Evolutionary conservation across 1,140 invertebrate genomes (phyloP), one percentile per base, ranked within the genome.

Genomic region (Drosophila albomicans): DNA sequence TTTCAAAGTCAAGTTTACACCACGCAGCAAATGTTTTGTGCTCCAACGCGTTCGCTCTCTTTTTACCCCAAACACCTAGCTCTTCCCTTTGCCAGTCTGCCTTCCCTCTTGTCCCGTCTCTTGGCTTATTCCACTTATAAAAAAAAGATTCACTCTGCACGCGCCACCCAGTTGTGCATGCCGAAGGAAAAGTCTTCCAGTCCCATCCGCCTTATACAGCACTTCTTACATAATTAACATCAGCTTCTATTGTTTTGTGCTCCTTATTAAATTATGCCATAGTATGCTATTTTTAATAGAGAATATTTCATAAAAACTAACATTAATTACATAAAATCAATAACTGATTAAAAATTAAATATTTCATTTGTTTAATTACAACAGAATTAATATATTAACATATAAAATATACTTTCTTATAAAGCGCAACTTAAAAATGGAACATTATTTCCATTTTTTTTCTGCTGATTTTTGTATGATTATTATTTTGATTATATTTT

Each of bases 1-100:
- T 87, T 87, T 87, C 84, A 87, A 87, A 87, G 84, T 87, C 84
- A 87, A 87, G 84, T 87, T 87, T 87, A 87, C 84, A 87, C 82
- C 82, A 88, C 84, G 84, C 84, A 88, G 85, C 84, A 80, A 87
- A 84, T 84, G 80, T 74, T 84, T 88, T 82, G 80, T 84, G 77
- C 84, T 78, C 59, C 80, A 80, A 78, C 77, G 52, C 54, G 52
- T 62, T 8, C 57, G 8, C 46, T 46, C 61, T 45, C 59, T 35
- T 25, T 15, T 25, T 35, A 3, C 16, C 49, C n/a, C 32, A 20
- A 8, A n/a, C 25, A 10, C 58, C 49, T 30, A 16, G 15, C 10
- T n/a, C 15, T 20, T 15, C 30, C 43, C 49, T 52, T 8, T 49
- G 20, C 20, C 35, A 25, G 30, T 57, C 56, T 46, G 28, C 32